A percentile compares a stretch with the other conserved stretches of the same genome.
phyloP scores from a whole-genome alignment of 2,113 vertebrate genomes.

The Ptilonorhynchus violaceus region DNA sequence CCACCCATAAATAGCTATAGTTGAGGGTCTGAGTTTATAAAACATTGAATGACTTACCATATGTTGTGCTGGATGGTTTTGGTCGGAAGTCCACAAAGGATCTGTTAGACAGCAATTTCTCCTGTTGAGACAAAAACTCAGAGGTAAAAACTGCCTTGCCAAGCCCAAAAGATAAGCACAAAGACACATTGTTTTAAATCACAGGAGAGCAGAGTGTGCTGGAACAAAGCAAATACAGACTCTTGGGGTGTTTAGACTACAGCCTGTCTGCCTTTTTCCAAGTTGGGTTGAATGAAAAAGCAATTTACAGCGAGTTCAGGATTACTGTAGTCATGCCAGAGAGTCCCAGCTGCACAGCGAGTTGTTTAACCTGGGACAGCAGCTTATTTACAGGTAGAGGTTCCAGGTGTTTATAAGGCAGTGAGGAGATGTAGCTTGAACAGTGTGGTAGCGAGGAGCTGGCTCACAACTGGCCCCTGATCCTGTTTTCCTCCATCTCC shows the following conservation, averaged over 20 bases:
- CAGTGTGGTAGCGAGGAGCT: not conserved
- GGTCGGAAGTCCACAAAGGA: constrained; percentile 48
- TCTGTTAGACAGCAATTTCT: constrained; percentile 41
- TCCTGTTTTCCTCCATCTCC: not conserved
- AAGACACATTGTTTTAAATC: constrained; percentile 56
- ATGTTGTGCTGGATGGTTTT: constrained; percentile 12
- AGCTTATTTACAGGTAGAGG: constrained; percentile 21
- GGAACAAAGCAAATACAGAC: constrained; percentile 53
- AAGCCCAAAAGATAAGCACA: constrained; percentile 61
- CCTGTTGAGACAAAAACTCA: constrained; percentile 56
- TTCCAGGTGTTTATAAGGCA: constrained; percentile 10
- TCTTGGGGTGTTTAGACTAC: constrained; percentile 54
- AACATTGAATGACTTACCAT: constrained; percentile 39
- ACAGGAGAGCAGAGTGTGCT: not conserved
- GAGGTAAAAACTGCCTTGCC: constrained; percentile 46
- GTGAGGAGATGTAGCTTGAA: not conserved
- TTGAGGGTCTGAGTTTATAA: constrained; percentile 20
- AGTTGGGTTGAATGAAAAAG: constrained; percentile 47
- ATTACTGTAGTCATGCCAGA: constrained; percentile 22
- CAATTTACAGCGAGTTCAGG: not conserved
- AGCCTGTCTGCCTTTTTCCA: constrained; percentile 35
- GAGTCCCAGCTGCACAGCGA: not conserved
- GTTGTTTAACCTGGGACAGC: not conserved
- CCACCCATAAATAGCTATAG: constrained; percentile 34
- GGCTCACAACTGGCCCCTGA: not conserved